Conservation (phyloP, 2,888 invertebrate species). For the Stegophylla sp. region DNA sequence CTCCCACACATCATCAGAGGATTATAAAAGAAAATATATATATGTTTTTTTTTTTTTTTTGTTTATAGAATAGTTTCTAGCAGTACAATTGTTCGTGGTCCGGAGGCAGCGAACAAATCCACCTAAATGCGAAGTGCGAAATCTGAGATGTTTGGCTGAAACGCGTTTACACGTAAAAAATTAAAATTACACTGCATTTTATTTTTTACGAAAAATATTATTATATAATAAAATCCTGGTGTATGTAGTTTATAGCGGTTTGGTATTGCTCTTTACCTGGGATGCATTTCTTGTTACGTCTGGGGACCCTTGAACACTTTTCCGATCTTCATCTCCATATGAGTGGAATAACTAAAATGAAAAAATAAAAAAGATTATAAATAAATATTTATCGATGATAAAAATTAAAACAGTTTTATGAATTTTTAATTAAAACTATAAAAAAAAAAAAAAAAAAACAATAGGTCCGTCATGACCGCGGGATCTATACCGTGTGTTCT, state of each 20-base stretch:
- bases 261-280: slow-evolving; percentile 60
- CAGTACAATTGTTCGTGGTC: slow-evolving; percentile 15
- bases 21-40: slow-evolving; percentile 11
- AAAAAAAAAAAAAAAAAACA: too few relatives aligned
- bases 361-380: slow-evolving; percentile 50
- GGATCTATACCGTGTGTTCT: too few relatives aligned
- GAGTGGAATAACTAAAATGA: slow-evolving; percentile 77
- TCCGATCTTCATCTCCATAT: slow-evolving; percentile 75
- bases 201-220: background rate
- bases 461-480: too few relatives aligned
- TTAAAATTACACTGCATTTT: slow-evolving; percentile 27
- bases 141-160: slow-evolving; percentile 51
- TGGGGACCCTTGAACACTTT: slow-evolving; percentile 63
- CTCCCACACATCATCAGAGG: slow-evolving; percentile 35
- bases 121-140: slow-evolving; percentile 51
- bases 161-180: slow-evolving; percentile 29
- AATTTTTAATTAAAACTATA: background rate
- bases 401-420: background rate
- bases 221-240: background rate
- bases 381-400: background rate
- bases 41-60: slow-evolving; percentile 20
- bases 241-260: background rate
- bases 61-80: slow-evolving; percentile 46
- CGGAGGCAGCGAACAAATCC: slow-evolving; percentile 21
- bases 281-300: slow-evolving; percentile 62